Evolutionary conservation across 1,140 invertebrate genomes (phyloP).

Genomic region (Habropoda laboriosa): DNA sequence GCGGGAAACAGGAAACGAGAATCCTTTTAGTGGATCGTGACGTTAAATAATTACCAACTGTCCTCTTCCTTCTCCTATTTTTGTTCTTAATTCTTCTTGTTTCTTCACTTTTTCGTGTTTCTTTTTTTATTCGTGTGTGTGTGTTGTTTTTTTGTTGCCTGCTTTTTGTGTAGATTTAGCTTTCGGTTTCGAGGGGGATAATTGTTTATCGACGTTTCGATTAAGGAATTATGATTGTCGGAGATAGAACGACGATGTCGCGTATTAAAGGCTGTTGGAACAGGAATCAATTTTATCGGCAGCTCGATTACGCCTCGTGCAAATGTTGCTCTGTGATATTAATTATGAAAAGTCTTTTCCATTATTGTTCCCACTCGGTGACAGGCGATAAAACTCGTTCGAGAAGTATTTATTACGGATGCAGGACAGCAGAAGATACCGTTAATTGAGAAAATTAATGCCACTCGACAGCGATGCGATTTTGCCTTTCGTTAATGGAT

Average conservation of each 20-base stretch:
- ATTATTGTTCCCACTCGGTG: not conserved
- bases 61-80: too few species aligned
- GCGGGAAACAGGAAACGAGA: not conserved
- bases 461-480: not conserved
- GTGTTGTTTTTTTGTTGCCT: too few species aligned
- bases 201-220: constrained; percentile 32
- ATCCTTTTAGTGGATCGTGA: constrained; percentile 15
- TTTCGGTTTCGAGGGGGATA: not conserved
- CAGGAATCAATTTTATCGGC: constrained; percentile 13
- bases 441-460: not conserved
- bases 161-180: too few species aligned
- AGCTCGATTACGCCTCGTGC: not conserved
- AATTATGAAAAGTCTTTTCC: not conserved
- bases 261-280: not conserved
- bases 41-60: constrained; percentile 14
- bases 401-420: not conserved
- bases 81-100: too few species aligned
- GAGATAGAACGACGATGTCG: not conserved
- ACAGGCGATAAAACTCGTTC: not conserved
- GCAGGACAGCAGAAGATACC: not conserved
- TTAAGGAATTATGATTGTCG: not conserved
- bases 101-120: too few species aligned
- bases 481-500: not conserved
- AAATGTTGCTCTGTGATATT: not conserved
- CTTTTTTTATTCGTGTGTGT: too few species aligned